Conservation (phyloP, 2,888 invertebrate genomes). For the Xylocampa areola region DNA sequence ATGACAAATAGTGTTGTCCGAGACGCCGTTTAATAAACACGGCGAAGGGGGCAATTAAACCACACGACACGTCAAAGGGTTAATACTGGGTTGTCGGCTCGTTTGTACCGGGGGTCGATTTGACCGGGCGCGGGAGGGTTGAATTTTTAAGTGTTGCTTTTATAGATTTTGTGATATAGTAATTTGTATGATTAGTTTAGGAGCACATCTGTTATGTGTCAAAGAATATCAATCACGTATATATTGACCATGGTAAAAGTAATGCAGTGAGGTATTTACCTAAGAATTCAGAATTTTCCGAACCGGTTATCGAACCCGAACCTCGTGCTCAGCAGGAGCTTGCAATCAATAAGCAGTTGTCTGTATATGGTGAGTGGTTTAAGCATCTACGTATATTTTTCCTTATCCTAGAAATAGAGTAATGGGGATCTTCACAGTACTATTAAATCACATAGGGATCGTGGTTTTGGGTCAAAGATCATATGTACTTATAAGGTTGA, state of each 20-base stretch:
- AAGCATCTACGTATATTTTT: not conserved
- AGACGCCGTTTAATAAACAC: slow-evolving; percentile 83
- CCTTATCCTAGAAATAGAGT: not conserved
- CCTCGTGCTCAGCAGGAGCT: too few relatives aligned
- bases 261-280: too few relatives aligned
- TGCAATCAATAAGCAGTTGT: too few relatives aligned
- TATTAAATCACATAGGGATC: slow-evolving; percentile 21
- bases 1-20: slow-evolving; percentile 77
- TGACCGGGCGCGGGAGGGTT: slow-evolving; percentile 46
- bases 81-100: slow-evolving; percentile 74
- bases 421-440: not conserved
- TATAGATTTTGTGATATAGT: slow-evolving; percentile 54
- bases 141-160: slow-evolving; percentile 64
- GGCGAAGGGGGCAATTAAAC: slow-evolving; percentile 78
- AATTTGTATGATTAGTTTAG: slow-evolving; percentile 48
- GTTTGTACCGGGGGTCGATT: slow-evolving; percentile 59
- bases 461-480: slow-evolving; percentile 34
- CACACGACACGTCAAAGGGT: slow-evolving; percentile 87
- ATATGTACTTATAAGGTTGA: not conserved
- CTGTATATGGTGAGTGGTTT: too few relatives aligned
- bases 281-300: too few relatives aligned
- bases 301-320: too few relatives aligned
- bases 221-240: too few relatives aligned
- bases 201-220: slow-evolving; percentile 49
- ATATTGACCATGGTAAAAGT: too few relatives aligned